phyloP scores from a whole-genome alignment of 2,797 vertebrate genomes.

The Sus cebifrons region DNA sequence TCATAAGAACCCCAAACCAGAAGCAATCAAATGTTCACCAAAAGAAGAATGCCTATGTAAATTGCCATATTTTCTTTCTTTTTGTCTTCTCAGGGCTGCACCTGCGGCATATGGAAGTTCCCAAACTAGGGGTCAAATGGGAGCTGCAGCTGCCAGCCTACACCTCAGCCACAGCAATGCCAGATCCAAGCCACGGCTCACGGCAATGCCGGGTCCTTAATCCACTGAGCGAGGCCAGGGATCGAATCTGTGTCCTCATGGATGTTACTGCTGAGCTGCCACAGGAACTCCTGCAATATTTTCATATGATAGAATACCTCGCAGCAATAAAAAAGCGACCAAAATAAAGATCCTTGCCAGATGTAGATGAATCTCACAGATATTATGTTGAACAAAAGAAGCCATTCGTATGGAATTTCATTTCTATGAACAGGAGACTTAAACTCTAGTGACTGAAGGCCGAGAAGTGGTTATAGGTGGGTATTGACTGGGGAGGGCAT shows the following conservation, averaged over 20 bases:
- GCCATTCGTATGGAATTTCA: conserved; percentile 22
- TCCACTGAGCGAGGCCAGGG: too few species aligned
- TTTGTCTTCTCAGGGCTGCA: too few species aligned
- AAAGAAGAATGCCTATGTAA: neutral
- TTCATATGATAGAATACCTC: neutral
- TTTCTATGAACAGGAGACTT: neutral
- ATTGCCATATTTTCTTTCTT: neutral
- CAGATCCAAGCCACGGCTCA: too few species aligned
- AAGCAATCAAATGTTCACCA: neutral
- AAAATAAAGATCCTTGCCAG: neutral
- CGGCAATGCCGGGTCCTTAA: too few species aligned
- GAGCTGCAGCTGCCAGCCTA: too few species aligned
- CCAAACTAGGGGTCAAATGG: too few species aligned
- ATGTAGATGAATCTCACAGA: neutral
- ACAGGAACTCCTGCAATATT: neutral
- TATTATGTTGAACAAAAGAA: neutral
- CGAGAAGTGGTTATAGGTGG: neutral
- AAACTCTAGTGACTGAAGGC: neutral
- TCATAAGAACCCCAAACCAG: neutral
- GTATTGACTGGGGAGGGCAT: neutral
- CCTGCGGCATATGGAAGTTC: too few species aligned
- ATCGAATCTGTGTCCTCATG: too few species aligned
- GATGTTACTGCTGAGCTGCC: too few species aligned
- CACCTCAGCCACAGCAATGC: too few species aligned
- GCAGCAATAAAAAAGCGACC: neutral